phyloP scores from a whole-genome alignment of 2,113 vertebrate genomes.

The Sebastes schlegelii region DNA sequence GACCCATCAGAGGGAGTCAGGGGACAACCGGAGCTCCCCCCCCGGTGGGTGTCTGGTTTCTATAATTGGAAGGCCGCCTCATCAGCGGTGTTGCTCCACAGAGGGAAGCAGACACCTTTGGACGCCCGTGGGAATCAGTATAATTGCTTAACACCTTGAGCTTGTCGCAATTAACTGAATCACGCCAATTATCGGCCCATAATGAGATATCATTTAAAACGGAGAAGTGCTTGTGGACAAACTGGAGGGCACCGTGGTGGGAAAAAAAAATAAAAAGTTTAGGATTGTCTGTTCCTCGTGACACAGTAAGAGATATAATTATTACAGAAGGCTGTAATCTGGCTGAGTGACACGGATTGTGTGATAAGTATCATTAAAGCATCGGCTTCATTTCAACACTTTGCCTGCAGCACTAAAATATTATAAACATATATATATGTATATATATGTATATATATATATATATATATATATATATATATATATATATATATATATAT shows the following conservation, averaged over 20 bases:
- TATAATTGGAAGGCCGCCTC: conserved; percentile 75
- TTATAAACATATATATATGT: neutral
- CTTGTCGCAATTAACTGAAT: conserved; percentile 80
- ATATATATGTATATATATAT: neutral
- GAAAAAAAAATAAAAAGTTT: conserved; percentile 27
- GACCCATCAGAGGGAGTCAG: conserved; percentile 34
- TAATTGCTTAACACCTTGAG: conserved; percentile 82
- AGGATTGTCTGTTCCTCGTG: conserved; percentile 45
- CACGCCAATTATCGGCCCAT: conserved; percentile 78
- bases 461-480: neutral
- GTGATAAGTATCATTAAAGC: conserved; percentile 66
- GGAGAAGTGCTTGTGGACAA: conserved; percentile 69
- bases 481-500: neutral
- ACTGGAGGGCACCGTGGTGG: conserved; percentile 42
- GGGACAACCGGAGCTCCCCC: conserved; percentile 35
- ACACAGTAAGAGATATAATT: conserved; percentile 67
- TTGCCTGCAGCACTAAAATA: neutral
- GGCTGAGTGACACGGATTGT: conserved; percentile 56
- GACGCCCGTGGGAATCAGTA: conserved; percentile 69
- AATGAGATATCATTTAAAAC: conserved; percentile 75
- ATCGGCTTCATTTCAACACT: conserved; percentile 55
- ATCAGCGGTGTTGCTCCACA: conserved; percentile 71
- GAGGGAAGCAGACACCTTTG: conserved; percentile 74
- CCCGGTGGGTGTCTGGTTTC: conserved; percentile 63
- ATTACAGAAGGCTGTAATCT: conserved; percentile 66